A percentile compares a stretch with the other conserved stretches of the same genome.
Evolutionary conservation across 2,113 vertebrate genomes (phyloP).

Genomic region (Macrotus californicus): DNA sequence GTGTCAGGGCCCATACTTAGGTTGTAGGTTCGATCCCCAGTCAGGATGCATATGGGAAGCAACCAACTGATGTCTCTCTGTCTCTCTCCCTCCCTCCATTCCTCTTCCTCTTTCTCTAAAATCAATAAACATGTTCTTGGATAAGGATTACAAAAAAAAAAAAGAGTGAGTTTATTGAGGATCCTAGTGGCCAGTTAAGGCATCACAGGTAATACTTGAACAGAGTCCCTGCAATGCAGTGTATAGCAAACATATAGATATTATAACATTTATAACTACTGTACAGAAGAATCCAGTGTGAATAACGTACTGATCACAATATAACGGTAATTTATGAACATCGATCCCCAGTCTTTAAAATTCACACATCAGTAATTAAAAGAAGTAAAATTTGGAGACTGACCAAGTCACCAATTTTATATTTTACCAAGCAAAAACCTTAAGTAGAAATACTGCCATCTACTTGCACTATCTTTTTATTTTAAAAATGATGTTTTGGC

Average conservation of each 20-base stretch:
- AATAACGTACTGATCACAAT: not conserved
- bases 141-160: too few relatives aligned
- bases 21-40: too few relatives aligned
- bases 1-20: too few relatives aligned
- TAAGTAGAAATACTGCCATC: not conserved
- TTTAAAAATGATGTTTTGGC: not conserved
- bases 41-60: too few relatives aligned
- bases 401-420: not conserved
- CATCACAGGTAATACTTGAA: not conserved
- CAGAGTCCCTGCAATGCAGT: not conserved
- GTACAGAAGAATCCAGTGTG: not conserved
- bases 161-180: not conserved
- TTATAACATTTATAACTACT: not conserved
- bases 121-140: too few relatives aligned
- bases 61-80: too few relatives aligned
- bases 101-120: too few relatives aligned
- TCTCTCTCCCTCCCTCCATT: too few relatives aligned
- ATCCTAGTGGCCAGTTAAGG: not conserved
- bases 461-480: not conserved
- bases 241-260: not conserved
- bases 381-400: constrained; percentile 3
- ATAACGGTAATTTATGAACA: not conserved
- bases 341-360: not conserved
- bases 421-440: not conserved
- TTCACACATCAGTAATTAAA: constrained; percentile 10